Evolutionary conservation across 2,113 vertebrate species (phyloP).

Genomic region (Pungitius pungitius): DNA sequence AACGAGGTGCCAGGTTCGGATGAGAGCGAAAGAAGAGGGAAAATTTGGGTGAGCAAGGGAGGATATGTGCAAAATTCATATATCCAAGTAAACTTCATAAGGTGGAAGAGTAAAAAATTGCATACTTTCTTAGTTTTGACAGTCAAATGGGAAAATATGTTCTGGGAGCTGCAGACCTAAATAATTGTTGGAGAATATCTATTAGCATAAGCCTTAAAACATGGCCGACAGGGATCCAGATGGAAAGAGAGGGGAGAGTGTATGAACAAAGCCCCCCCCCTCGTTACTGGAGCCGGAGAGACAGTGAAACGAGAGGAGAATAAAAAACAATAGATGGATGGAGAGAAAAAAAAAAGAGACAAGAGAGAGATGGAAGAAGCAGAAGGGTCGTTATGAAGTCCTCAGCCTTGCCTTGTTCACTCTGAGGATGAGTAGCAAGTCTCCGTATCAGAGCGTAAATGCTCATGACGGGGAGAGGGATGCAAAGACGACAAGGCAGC

Average conservation of each 20-base stretch:
- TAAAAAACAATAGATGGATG: not conserved
- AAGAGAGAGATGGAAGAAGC: slow-evolving; percentile 1
- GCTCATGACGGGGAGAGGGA: slow-evolving; percentile 55
- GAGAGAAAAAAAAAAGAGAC: not conserved
- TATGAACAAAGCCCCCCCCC: not conserved
- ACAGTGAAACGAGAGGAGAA: not conserved
- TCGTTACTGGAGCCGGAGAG: slow-evolving; percentile 10
- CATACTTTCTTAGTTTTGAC: slow-evolving; percentile 20
- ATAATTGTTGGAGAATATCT: slow-evolving; percentile 38
- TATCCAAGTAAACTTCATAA: not conserved
- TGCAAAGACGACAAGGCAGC: slow-evolving; percentile 47
- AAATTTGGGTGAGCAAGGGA: slow-evolving; percentile 22
- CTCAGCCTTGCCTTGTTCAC: slow-evolving; percentile 29
- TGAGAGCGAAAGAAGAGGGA: slow-evolving; percentile 20
- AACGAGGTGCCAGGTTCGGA: not conserved
- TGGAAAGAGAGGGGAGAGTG: slow-evolving; percentile 1
- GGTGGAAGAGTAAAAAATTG: not conserved
- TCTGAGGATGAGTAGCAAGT: slow-evolving; percentile 22
- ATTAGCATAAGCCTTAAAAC: slow-evolving; percentile 30
- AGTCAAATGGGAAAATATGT: not conserved
- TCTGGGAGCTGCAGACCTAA: not conserved
- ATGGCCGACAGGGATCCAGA: slow-evolving; percentile 10
- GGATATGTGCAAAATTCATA: slow-evolving; percentile 22
- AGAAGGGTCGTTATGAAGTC: slow-evolving; percentile 26
- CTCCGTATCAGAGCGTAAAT: slow-evolving; percentile 46